A percentile compares a stretch with the other conserved stretches of the same genome.
Evolutionary conservation across 2,113 vertebrate genomes (phyloP).

Genomic region (Nycticryphes semicollaris): DNA sequence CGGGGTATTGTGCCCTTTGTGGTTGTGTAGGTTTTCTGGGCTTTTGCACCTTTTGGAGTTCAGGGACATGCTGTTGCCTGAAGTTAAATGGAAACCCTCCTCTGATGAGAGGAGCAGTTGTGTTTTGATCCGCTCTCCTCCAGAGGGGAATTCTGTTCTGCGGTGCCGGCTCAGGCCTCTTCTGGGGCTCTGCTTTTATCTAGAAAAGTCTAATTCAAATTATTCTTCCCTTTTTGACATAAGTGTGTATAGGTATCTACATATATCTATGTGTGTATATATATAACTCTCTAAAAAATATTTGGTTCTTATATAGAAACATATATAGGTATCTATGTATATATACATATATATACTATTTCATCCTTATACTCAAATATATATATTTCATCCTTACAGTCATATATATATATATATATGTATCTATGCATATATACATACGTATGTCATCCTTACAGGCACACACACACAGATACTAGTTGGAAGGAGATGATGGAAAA

Average conservation of each 20-base stretch:
- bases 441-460: not conserved
- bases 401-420: not conserved
- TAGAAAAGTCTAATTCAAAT: not conserved
- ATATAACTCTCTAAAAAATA: too few relatives aligned
- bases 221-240: not conserved
- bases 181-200: not conserved
- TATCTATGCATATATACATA: not conserved
- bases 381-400: not conserved
- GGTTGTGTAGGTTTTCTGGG: not conserved
- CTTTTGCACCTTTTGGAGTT: not conserved
- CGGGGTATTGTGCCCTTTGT: accelerated
- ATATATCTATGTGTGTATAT: not conserved
- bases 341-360: not conserved
- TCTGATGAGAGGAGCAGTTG: not conserved
- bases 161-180: not conserved
- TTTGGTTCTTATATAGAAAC: not conserved
- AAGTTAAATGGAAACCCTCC: not conserved
- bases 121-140: not conserved
- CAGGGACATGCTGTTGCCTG: not conserved
- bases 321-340: not conserved
- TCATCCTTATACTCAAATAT: not conserved
- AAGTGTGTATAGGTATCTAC: not conserved
- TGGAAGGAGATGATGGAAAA: not conserved
- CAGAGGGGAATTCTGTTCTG: accelerated
- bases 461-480: not conserved